These are phyloP conservation scores for Helicoverpa armigera DNA, from an alignment of 1,140 invertebrate genomes.

Conservation along the genomic window DNA sequence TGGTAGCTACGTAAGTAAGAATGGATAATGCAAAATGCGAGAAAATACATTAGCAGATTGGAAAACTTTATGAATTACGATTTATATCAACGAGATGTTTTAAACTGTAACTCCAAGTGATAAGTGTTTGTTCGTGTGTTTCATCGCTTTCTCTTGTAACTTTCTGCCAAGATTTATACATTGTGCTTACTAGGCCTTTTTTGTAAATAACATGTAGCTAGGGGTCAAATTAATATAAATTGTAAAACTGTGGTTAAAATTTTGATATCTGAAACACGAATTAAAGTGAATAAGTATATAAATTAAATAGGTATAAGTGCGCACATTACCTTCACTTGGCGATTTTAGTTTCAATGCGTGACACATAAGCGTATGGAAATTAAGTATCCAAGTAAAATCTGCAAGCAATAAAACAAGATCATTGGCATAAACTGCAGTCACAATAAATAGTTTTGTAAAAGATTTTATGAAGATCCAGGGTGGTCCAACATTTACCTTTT, in stretches of 20 bases:
- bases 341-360: too few species aligned
- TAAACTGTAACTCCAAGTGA: conserved; percentile 32
- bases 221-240: too few species aligned
- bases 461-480: background rate
- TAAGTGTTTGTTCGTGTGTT: conserved; percentile 23
- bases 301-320: too few species aligned
- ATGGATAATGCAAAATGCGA: conserved; percentile 14
- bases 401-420: background rate
- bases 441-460: too few species aligned
- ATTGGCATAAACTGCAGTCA: background rate
- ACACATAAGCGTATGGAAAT: conserved; percentile 2
- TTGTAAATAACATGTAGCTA: too few species aligned
- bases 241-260: too few species aligned
- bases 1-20: background rate
- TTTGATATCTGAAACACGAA: too few species aligned
- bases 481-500: conserved; percentile 18
- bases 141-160: conserved; percentile 33
- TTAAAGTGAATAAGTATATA: too few species aligned
- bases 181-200: background rate
- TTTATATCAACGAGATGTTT: conserved; percentile 46
- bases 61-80: conserved; percentile 57
- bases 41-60: conserved; percentile 60
- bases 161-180: conserved; percentile 38
- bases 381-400: background rate
- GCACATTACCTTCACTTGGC: too few species aligned